These are phyloP conservation scores for Stomorhina lunata DNA, from an alignment of 2,888 invertebrate genomes.

Conservation along the genomic window DNA sequence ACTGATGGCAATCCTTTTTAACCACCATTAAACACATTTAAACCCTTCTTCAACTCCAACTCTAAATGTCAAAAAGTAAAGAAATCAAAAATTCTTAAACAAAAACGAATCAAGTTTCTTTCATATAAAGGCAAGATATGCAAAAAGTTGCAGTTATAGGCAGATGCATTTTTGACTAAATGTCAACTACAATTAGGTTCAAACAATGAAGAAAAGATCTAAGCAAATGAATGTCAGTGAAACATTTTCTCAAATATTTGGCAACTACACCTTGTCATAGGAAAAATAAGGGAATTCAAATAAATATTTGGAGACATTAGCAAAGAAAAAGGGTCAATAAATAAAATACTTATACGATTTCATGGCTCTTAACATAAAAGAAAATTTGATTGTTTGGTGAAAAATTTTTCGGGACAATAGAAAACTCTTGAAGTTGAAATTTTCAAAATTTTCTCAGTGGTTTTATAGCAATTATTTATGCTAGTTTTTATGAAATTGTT, in stretches of 20 bases:
- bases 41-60: constrained; percentile 1
- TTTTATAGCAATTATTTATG: not conserved
- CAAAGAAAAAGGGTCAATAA: constrained; percentile 34
- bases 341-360: constrained; percentile 18
- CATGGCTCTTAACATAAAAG: not conserved
- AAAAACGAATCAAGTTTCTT: not conserved
- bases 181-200: constrained; percentile 61
- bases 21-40: constrained; percentile 1
- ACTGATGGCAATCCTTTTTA: constrained; percentile 11
- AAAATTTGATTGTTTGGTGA: not conserved
- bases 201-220: not conserved
- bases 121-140: not conserved
- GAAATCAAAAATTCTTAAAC: constrained; percentile 44
- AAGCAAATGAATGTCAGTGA: constrained; percentile 1
- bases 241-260: not conserved
- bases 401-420: constrained; percentile 22
- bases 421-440: constrained; percentile 11
- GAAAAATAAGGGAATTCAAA: not conserved
- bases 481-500: constrained; percentile 10
- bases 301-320: not conserved
- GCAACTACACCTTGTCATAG: constrained; percentile 1
- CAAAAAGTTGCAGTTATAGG: constrained; percentile 56
- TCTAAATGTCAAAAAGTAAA: constrained; percentile 52
- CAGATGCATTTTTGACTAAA: constrained; percentile 64
- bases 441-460: not conserved